Evolutionary conservation across 2,888 invertebrate species (phyloP).

Genomic region (Nomada fabriciana): DNA sequence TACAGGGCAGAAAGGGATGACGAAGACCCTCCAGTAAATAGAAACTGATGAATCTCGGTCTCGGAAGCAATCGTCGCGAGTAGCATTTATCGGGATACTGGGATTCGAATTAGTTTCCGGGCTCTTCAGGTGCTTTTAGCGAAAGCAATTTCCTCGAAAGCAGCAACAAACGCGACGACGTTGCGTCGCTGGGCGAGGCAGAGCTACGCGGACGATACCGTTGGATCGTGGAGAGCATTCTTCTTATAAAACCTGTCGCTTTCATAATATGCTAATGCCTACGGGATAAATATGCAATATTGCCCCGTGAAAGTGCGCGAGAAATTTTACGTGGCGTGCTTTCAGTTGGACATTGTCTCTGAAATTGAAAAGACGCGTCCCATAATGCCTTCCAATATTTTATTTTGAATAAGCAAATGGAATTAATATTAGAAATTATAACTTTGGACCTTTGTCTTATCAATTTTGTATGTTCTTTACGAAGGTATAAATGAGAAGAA

Average conservation of each 20-base stretch:
- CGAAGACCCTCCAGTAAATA: slow-evolving; percentile 11
- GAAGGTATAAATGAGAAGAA: no score
- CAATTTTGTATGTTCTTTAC: no score
- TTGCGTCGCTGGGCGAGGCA: not conserved
- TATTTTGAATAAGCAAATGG: not conserved
- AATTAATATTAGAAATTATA: not conserved
- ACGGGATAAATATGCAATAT: slow-evolving; percentile 61
- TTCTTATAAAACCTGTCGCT: slow-evolving; percentile 58
- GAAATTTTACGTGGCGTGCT: slow-evolving; percentile 48
- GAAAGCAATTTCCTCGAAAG: slow-evolving; percentile 44
- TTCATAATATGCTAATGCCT: slow-evolving; percentile 67
- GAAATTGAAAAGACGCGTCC: not conserved
- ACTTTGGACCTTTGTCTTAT: no score
- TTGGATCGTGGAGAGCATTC: slow-evolving; percentile 50
- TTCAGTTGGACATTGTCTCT: not conserved
- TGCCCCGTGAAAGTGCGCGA: slow-evolving; percentile 39
- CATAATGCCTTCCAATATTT: not conserved
- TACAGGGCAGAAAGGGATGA: not conserved
- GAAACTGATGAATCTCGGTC: slow-evolving; percentile 22
- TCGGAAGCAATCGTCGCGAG: slow-evolving; percentile 9
- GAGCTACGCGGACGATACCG: slow-evolving; percentile 8
- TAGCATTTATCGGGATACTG: slow-evolving; percentile 7
- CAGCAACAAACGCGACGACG: slow-evolving; percentile 26
- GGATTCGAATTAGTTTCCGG: slow-evolving; percentile 30
- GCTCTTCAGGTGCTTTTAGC: slow-evolving; percentile 20